These are phyloP conservation scores for Patella ulyssiponensis DNA, from an alignment of 2,888 invertebrate species.

Conservation along the genomic window DNA sequence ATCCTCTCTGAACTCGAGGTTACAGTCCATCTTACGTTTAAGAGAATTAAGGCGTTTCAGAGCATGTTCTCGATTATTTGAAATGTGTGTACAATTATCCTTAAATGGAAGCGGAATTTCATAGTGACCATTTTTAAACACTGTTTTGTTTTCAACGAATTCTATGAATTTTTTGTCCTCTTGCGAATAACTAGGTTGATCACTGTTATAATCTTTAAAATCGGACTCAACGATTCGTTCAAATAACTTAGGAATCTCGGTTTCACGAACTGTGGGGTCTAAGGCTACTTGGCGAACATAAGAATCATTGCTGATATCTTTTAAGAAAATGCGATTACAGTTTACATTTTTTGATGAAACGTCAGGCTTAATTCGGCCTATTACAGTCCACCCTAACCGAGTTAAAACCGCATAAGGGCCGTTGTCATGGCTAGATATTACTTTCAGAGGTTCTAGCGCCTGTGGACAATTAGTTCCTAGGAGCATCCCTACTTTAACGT, in stretches of 20 bases:
- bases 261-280: not conserved
- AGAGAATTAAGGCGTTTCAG: not conserved
- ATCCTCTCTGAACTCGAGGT: conserved; percentile 12
- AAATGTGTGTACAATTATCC: not conserved
- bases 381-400: not conserved
- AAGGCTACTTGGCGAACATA: not conserved
- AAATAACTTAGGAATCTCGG: not conserved
- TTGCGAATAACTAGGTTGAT: conserved; percentile 8
- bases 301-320: not conserved
- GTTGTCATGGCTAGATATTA: not conserved
- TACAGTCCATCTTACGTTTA: conserved; percentile 5
- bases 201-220: not conserved
- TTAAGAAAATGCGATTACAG: not conserved
- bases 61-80: conserved; percentile 13
- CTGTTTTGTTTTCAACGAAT: conserved; percentile 10
- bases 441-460: not conserved
- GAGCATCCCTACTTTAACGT: not conserved
- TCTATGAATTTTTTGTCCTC: conserved; percentile 23
- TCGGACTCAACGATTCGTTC: not conserved
- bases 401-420: conserved; percentile 9
- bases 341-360: not conserved
- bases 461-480: conserved; percentile 5
- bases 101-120: conserved; percentile 20
- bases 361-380: not conserved
- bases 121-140: conserved; percentile 23